Evolutionary conservation across 1,140 invertebrate genomes (phyloP).

Genomic region (Drosophila tristis): DNA sequence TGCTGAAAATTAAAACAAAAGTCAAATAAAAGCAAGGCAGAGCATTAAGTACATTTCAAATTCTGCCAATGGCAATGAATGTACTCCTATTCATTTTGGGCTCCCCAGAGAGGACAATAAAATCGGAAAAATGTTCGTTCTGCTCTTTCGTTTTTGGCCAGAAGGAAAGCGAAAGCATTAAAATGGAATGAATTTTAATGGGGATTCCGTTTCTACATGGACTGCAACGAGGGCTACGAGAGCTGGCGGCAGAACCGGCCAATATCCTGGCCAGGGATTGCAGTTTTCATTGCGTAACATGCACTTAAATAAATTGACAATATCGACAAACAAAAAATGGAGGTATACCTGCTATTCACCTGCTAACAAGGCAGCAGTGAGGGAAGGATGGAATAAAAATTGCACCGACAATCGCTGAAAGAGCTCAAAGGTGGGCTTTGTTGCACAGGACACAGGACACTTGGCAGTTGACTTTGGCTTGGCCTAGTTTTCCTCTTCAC

Average conservation of each 20-base stretch:
- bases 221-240: constrained; percentile 22
- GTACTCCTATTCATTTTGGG: background rate
- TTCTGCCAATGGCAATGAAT: constrained; percentile 22
- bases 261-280: constrained; percentile 29
- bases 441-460: constrained; percentile 34
- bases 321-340: constrained; percentile 45
- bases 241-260: constrained; percentile 11
- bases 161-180: constrained; percentile 24
- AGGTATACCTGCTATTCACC: constrained; percentile 6
- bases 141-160: constrained; percentile 28
- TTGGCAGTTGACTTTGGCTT: constrained; percentile 22
- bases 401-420: constrained; percentile 39
- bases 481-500: constrained; percentile 33
- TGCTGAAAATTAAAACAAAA: constrained; percentile 41
- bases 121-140: constrained; percentile 22
- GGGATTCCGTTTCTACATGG: constrained; percentile 18
- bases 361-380: background rate
- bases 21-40: constrained; percentile 25
- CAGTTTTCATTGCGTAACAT: constrained; percentile 67
- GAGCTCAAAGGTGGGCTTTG: constrained; percentile 26
- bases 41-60: constrained; percentile 46
- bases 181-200: constrained; percentile 40
- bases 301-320: constrained; percentile 79
- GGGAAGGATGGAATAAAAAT: background rate
- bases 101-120: constrained; percentile 37